Evolutionary conservation across 2,888 invertebrate genomes (phyloP).

Genomic region (Drosophila neotestacea): DNA sequence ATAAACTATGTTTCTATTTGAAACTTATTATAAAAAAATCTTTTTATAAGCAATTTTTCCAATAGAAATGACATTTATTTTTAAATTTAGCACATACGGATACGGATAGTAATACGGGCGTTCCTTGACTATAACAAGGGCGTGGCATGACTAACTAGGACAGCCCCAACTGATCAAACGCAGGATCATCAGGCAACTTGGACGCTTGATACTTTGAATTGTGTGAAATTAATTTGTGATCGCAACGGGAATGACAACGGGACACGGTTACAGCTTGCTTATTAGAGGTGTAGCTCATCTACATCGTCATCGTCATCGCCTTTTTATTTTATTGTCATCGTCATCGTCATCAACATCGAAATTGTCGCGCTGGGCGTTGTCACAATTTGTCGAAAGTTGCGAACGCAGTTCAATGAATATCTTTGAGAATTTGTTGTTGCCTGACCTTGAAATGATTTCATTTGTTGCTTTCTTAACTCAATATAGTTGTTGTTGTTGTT

Average conservation of each 20-base stretch:
- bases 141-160: too few species aligned
- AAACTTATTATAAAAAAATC: too few species aligned
- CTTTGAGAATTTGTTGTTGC: conserved; percentile 38
- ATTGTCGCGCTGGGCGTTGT: conserved; percentile 46
- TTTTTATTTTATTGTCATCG: conserved; percentile 11
- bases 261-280: conserved; percentile 21
- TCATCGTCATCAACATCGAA: background rate
- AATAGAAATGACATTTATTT: too few species aligned
- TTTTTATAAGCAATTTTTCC: too few species aligned
- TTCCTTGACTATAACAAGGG: too few species aligned
- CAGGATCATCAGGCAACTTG: background rate
- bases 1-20: too few species aligned
- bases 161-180: too few species aligned
- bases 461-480: conserved; percentile 32
- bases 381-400: conserved; percentile 45
- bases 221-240: conserved; percentile 64
- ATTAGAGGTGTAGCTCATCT: conserved; percentile 19
- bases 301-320: conserved; percentile 9
- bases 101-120: too few species aligned
- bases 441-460: conserved; percentile 70
- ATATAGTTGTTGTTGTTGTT: background rate
- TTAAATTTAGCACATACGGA: too few species aligned
- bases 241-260: conserved; percentile 43
- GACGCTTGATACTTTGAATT: conserved; percentile 33
- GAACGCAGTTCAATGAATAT: conserved; percentile 73